A percentile compares a stretch with the other conserved stretches of the same genome.
These are phyloP conservation scores for Ictalurus furcatus DNA, from an alignment of 2,113 vertebrate genomes.

Conservation along the genomic window DNA sequence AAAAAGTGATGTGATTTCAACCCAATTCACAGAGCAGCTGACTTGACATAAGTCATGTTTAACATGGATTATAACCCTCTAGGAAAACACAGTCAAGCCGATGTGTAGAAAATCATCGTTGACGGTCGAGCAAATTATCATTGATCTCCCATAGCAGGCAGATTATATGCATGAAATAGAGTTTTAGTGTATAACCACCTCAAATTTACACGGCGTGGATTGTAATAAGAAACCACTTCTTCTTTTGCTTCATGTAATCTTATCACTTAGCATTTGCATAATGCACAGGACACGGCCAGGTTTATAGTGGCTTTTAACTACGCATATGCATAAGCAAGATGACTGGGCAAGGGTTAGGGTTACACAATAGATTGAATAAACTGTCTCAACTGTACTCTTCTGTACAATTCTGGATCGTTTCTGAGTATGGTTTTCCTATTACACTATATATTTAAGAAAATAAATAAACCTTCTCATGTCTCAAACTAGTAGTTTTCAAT, in stretches of 20 bases:
- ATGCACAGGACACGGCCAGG: background rate
- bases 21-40: background rate
- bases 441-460: background rate
- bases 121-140: slow-evolving; percentile 42
- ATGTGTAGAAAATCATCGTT: slow-evolving; percentile 25
- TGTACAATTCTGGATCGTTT: background rate
- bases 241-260: background rate
- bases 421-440: background rate
- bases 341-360: background rate
- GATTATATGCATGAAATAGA: slow-evolving; percentile 45
- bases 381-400: background rate
- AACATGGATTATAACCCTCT: slow-evolving; percentile 36
- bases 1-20: background rate
- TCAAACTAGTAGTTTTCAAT: background rate
- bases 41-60: slow-evolving; percentile 20
- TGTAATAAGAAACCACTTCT: slow-evolving; percentile 2
- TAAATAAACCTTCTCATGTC: background rate
- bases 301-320: background rate
- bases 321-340: background rate
- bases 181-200: slow-evolving; percentile 38
- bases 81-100: slow-evolving; percentile 35
- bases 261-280: background rate
- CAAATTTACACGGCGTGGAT: slow-evolving; percentile 38
- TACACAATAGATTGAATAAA: background rate
- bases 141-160: slow-evolving; percentile 33